Conservation (phyloP, 1,140 invertebrate genomes). For the Oryctes rhinoceros region DNA sequence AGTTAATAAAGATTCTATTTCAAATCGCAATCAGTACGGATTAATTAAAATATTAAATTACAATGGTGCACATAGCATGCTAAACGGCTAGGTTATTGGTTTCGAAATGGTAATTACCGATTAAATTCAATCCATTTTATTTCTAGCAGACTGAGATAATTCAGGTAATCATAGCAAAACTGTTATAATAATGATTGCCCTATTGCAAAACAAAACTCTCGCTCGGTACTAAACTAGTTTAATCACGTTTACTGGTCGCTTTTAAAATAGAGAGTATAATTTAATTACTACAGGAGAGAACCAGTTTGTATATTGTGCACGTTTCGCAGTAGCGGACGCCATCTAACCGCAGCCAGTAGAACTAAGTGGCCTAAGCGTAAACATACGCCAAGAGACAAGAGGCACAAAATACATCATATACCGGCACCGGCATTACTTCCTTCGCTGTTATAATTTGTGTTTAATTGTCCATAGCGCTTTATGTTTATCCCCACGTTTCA, state of each 20-base stretch:
- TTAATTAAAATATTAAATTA: conserved; percentile 24
- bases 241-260: conserved; percentile 27
- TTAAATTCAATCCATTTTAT: conserved; percentile 20
- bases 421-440: conserved; percentile 15
- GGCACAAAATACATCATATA: conserved; percentile 28
- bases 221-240: conserved; percentile 7
- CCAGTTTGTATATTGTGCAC: conserved; percentile 30
- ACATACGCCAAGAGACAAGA: conserved; percentile 5
- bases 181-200: conserved; percentile 17
- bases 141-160: conserved; percentile 6
- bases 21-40: background rate
- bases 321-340: conserved; percentile 16
- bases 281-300: conserved; percentile 16
- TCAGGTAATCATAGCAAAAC: conserved; percentile 18
- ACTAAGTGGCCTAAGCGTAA: background rate
- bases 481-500: conserved; percentile 20
- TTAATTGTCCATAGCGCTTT: conserved; percentile 31
- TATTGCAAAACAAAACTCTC: conserved; percentile 22
- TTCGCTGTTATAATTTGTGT: conserved; percentile 29
- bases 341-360: conserved; percentile 28
- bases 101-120: conserved; percentile 9
- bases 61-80: background rate
- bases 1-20: background rate
- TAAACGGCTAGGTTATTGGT: background rate
- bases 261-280: conserved; percentile 35